A percentile compares a stretch with the other conserved stretches of the same genome.
Evolutionary conservation across 2,797 vertebrate genomes (phyloP).

Genomic region (Rhinophrynus dorsalis): DNA sequence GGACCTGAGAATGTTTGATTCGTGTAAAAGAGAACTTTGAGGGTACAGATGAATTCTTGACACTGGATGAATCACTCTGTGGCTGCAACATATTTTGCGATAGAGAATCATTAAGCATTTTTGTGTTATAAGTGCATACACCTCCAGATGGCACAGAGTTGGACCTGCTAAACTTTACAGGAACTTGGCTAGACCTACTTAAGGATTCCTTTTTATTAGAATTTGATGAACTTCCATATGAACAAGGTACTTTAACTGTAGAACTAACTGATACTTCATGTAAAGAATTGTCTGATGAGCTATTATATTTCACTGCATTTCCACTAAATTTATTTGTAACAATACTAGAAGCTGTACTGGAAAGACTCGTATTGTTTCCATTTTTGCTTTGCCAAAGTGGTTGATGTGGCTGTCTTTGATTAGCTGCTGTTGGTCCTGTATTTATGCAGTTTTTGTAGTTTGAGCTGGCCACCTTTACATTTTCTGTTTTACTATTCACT

Average conservation of each 20-base stretch:
- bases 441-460: conserved; percentile 42
- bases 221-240: conserved; percentile 17
- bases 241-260: neutral
- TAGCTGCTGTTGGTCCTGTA: conserved; percentile 23
- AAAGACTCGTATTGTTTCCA: neutral
- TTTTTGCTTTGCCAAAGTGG: neutral
- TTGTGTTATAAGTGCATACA: conserved; percentile 39
- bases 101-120: conserved; percentile 48
- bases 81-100: conserved; percentile 11
- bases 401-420: conserved; percentile 34
- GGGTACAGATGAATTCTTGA: conserved; percentile 38
- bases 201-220: conserved; percentile 27
- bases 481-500: conserved; percentile 52
- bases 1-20: conserved; percentile 46
- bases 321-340: conserved; percentile 25
- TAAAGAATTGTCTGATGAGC: neutral
- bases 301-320: conserved; percentile 13
- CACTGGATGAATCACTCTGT: conserved; percentile 31
- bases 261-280: neutral
- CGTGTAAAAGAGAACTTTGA: conserved; percentile 69
- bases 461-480: conserved; percentile 1
- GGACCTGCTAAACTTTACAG: conserved; percentile 52
- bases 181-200: conserved; percentile 30
- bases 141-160: conserved; percentile 60
- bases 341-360: neutral